A percentile compares a stretch with the other conserved stretches of the same genome.
phyloP scores from a whole-genome alignment of 2,113 vertebrate species.

The Odontesthes bonariensis region DNA sequence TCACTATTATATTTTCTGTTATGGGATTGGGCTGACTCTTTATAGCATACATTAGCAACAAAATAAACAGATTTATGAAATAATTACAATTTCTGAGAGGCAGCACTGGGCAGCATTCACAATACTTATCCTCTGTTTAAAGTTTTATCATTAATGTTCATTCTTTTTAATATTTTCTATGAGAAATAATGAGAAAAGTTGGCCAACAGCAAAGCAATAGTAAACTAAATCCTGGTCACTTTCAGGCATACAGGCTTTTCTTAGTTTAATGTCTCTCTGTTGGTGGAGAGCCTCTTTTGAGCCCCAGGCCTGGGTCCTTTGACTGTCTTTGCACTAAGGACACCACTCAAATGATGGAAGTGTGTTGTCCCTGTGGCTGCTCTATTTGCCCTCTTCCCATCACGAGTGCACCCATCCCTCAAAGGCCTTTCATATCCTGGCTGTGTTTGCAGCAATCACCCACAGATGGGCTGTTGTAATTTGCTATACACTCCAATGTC shows the following conservation, averaged over 20 bases:
- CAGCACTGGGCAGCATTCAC: conserved; percentile 24
- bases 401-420: conserved; percentile 69
- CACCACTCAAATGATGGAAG: conserved; percentile 66
- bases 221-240: conserved; percentile 36
- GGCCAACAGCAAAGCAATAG: conserved; percentile 15
- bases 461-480: conserved; percentile 78
- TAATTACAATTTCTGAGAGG: background rate
- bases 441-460: conserved; percentile 75
- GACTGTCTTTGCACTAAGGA: conserved; percentile 54
- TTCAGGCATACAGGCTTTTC: conserved; percentile 28
- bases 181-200: conserved; percentile 26
- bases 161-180: conserved; percentile 20
- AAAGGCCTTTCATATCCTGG: conserved; percentile 77
- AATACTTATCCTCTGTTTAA: background rate
- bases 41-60: background rate
- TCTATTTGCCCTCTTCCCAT: conserved; percentile 60
- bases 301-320: conserved; percentile 32
- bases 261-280: conserved; percentile 51
- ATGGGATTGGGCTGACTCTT: background rate
- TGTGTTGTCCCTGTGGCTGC: conserved; percentile 52
- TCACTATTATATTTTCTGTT: background rate
- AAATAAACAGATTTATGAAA: conserved; percentile 8
- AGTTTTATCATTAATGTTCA: background rate
- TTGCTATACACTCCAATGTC: conserved; percentile 73
- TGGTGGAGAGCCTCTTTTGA: conserved; percentile 32